Conservation (phyloP, 1,140 invertebrate genomes). For the Solen grandis region DNA sequence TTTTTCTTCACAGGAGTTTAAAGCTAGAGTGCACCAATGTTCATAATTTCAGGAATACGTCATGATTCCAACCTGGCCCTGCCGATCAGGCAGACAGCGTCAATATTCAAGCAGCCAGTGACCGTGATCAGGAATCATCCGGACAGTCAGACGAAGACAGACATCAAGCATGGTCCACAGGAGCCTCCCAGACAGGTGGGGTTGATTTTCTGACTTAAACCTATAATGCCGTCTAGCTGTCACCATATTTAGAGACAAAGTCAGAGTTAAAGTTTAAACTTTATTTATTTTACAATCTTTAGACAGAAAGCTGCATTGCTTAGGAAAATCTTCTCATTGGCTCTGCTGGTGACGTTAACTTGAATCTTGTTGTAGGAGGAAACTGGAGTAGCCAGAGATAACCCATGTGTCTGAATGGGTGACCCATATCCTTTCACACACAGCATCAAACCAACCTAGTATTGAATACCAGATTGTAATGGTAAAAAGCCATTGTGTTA, state of each 20-base stretch:
- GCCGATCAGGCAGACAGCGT: constrained; percentile 98
- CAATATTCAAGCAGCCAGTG: constrained; percentile 99
- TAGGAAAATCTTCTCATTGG: too few species aligned
- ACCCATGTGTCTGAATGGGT: too few species aligned
- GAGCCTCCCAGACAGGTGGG: constrained; percentile 95
- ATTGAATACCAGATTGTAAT: too few species aligned
- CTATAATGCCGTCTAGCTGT: background rate
- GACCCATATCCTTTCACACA: too few species aligned
- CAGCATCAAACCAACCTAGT: too few species aligned
- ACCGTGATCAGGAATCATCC: constrained; percentile 89
- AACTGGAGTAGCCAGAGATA: too few species aligned
- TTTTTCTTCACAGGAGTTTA: too few species aligned
- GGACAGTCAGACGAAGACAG: constrained; percentile 89
- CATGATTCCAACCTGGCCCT: constrained; percentile 95
- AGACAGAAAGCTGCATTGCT: background rate
- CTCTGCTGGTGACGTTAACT: too few species aligned
- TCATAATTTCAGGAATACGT: constrained; percentile 82
- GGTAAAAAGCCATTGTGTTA: too few species aligned
- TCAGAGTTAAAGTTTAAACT: background rate
- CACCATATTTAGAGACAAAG: background rate
- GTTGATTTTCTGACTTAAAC: background rate
- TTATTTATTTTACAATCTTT: too few species aligned
- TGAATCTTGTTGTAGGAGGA: too few species aligned
- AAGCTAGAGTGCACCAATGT: too few species aligned
- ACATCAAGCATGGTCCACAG: constrained; percentile 93